Conservation (phyloP, 2,113 vertebrate species). For the Thryonomys swinderianus region DNA sequence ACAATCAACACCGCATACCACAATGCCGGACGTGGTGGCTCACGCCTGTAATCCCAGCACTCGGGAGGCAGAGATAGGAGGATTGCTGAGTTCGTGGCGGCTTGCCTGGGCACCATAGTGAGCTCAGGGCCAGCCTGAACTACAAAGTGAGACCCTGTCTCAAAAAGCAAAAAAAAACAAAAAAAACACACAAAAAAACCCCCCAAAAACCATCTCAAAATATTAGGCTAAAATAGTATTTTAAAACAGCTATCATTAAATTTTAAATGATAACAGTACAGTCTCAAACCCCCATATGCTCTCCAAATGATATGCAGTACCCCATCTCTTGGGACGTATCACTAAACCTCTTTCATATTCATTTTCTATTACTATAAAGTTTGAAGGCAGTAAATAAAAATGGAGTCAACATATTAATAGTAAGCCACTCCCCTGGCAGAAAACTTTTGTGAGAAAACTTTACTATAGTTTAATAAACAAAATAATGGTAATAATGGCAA, state of each 20-base stretch:
- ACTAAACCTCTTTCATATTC: constrained; percentile 40
- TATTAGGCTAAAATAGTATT: constrained; percentile 42
- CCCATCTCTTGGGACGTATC: not conserved
- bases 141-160: no score
- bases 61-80: no score
- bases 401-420: constrained; percentile 22
- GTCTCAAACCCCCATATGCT: constrained; percentile 8
- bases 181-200: no score
- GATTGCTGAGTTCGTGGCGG: no score
- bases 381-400: constrained; percentile 57
- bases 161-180: no score
- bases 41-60: no score
- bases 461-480: constrained; percentile 18
- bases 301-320: constrained; percentile 1
- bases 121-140: no score
- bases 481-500: constrained; percentile 24
- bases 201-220: not conserved
- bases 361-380: constrained; percentile 24
- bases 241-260: constrained; percentile 40
- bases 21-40: no score
- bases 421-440: not conserved
- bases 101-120: no score
- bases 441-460: not conserved
- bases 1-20: no score
- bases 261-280: constrained; percentile 52